Evolutionary conservation across 2,113 vertebrate species (phyloP).

Genomic region (Hiodon tergisus): DNA sequence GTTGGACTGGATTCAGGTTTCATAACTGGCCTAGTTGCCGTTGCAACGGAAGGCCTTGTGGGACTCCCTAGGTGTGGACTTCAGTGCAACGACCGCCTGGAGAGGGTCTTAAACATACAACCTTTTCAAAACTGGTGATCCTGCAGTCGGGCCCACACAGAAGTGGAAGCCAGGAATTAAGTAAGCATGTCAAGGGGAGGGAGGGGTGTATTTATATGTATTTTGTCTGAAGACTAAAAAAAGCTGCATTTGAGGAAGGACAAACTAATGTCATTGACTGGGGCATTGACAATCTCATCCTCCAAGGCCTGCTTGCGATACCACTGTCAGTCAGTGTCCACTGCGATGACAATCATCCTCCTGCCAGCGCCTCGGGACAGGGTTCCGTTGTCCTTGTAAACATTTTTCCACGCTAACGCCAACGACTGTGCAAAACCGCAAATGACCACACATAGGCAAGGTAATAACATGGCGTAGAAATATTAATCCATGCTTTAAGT

Average conservation of each 20-base stretch:
- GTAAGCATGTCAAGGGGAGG: slow-evolving; percentile 34
- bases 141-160: slow-evolving; percentile 34
- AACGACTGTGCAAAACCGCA: slow-evolving; percentile 48
- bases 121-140: slow-evolving; percentile 40
- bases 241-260: slow-evolving; percentile 67
- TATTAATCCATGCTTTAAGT: too few species aligned
- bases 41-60: slow-evolving; percentile 38
- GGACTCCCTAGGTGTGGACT: slow-evolving; percentile 36
- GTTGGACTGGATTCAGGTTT: slow-evolving; percentile 48
- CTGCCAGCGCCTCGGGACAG: slow-evolving; percentile 56
- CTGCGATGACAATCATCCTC: slow-evolving; percentile 69
- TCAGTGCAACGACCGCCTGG: slow-evolving; percentile 41
- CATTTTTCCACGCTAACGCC: slow-evolving; percentile 56
- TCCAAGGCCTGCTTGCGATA: slow-evolving; percentile 65
- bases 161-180: slow-evolving; percentile 32
- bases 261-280: slow-evolving; percentile 73
- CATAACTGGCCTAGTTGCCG: slow-evolving; percentile 51
- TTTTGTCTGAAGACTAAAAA: slow-evolving; percentile 54
- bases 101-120: slow-evolving; percentile 42
- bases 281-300: slow-evolving; percentile 62
- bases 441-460: slow-evolving; percentile 24
- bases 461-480: not conserved
- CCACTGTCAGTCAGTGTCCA: slow-evolving; percentile 72
- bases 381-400: slow-evolving; percentile 69
- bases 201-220: slow-evolving; percentile 40